phyloP scores from a whole-genome alignment of 1,140 invertebrate genomes.

The Zelostemma sp. region DNA sequence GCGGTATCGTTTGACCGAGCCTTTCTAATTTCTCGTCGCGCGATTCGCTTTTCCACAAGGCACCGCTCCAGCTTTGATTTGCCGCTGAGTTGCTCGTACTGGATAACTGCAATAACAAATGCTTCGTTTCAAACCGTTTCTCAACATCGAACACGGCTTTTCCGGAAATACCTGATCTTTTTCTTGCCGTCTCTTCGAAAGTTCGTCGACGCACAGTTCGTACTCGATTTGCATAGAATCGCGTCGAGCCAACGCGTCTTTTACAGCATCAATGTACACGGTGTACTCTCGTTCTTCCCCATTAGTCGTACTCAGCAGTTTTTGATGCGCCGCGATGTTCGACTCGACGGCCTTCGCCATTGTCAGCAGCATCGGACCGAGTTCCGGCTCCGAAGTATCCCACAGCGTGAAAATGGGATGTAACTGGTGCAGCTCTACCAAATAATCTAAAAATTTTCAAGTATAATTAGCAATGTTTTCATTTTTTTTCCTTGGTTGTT shows the following conservation, averaged over 20 bases:
- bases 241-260: conserved; percentile 76
- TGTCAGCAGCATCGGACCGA: conserved; percentile 67
- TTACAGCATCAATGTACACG: conserved; percentile 77
- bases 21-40: conserved; percentile 74
- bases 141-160: too few relatives aligned
- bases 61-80: conserved; percentile 66
- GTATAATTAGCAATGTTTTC: too few relatives aligned
- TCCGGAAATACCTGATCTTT: conserved; percentile 73
- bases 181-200: conserved; percentile 75
- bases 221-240: conserved; percentile 80
- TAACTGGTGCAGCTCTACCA: conserved; percentile 71
- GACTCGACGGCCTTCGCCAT: conserved; percentile 70
- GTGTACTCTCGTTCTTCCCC: conserved; percentile 79
- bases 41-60: conserved; percentile 72
- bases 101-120: conserved; percentile 51
- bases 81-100: conserved; percentile 44
- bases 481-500: not conserved
- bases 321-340: conserved; percentile 70
- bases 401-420: conserved; percentile 73
- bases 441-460: too few relatives aligned
- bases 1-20: conserved; percentile 70
- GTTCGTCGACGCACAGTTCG: conserved; percentile 76
- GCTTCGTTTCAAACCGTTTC: too few relatives aligned
- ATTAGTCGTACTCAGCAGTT: conserved; percentile 67
- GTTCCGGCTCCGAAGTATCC: conserved; percentile 71